A percentile compares a stretch with the other conserved stretches of the same genome.
phyloP scores from a whole-genome alignment of 2,888 invertebrate genomes.

The Drosophila antonietae region DNA sequence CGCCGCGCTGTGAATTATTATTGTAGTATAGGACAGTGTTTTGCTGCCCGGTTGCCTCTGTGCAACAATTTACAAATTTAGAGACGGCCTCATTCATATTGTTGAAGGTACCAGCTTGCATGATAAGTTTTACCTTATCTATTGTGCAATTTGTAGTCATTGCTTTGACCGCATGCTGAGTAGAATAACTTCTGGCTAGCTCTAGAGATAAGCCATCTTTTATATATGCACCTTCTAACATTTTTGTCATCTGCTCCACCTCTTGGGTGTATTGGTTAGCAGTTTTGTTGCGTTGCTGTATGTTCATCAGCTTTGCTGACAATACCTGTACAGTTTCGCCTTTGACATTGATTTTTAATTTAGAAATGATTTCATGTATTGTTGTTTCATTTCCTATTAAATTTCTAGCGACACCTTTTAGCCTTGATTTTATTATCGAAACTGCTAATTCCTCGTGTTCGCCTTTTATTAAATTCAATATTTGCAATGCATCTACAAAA shows the following conservation, averaged over 20 bases:
- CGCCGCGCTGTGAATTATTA: neutral
- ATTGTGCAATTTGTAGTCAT: neutral
- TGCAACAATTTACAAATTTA: neutral
- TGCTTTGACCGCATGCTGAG: neutral
- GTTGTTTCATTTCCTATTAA: constrained; percentile 10
- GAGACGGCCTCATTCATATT: too few species aligned
- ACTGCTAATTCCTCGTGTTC: constrained; percentile 1
- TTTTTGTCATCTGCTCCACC: neutral
- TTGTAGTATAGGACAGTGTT: neutral
- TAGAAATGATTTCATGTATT: constrained; percentile 12
- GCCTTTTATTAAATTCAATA: neutral
- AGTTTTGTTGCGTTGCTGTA: constrained; percentile 4
- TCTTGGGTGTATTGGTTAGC: neutral
- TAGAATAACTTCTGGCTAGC: neutral
- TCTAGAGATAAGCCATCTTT: neutral
- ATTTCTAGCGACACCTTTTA: constrained; percentile 21
- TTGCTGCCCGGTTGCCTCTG: neutral
- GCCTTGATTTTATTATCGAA: constrained; percentile 17
- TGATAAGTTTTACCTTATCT: neutral
- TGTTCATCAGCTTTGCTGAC: constrained; percentile 14
- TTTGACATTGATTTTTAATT: neutral
- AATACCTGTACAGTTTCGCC: constrained; percentile 4
- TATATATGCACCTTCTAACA: constrained; percentile 1
- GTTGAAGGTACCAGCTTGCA: neutral
- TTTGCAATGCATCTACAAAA: constrained; percentile 23